Conservation (phyloP, 2,888 invertebrate genomes). For the Aelia acuminata region DNA sequence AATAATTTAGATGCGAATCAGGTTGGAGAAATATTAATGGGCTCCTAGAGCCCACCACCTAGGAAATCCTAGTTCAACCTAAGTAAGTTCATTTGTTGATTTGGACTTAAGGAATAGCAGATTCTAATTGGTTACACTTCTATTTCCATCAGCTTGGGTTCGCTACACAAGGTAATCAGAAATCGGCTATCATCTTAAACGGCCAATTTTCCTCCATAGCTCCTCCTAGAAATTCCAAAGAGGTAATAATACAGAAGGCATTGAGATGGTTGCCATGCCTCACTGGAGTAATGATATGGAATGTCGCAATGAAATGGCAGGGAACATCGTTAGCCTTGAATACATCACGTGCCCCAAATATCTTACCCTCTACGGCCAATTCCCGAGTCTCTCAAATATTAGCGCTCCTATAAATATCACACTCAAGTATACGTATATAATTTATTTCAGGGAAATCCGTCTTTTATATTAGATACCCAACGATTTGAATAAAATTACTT, state of each 20-base stretch:
- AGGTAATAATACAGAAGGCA: neutral
- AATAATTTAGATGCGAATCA: too few species aligned
- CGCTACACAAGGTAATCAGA: too few species aligned
- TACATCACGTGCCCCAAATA: neutral
- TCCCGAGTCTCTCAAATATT: neutral
- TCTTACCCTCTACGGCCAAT: neutral
- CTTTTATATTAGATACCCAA: too few species aligned
- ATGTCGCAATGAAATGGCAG: conserved; percentile 16
- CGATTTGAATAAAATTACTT: too few species aligned
- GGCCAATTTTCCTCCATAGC: neutral
- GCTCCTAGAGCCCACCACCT: too few species aligned
- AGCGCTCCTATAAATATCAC: neutral
- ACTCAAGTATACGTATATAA: neutral
- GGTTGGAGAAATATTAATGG: too few species aligned
- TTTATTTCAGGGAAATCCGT: too few species aligned
- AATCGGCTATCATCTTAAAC: neutral
- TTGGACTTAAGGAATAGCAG: too few species aligned
- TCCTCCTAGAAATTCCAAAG: neutral
- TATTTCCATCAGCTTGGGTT: too few species aligned
- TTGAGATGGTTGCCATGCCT: neutral
- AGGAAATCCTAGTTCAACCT: too few species aligned
- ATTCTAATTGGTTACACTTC: too few species aligned
- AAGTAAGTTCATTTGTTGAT: too few species aligned
- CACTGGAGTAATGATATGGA: neutral
- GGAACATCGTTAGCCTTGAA: neutral